A percentile compares a stretch with the other conserved stretches of the same genome.
These are phyloP conservation scores for Pomacea maculata DNA, from an alignment of 1,140 invertebrate genomes.

Conservation along the genomic window DNA sequence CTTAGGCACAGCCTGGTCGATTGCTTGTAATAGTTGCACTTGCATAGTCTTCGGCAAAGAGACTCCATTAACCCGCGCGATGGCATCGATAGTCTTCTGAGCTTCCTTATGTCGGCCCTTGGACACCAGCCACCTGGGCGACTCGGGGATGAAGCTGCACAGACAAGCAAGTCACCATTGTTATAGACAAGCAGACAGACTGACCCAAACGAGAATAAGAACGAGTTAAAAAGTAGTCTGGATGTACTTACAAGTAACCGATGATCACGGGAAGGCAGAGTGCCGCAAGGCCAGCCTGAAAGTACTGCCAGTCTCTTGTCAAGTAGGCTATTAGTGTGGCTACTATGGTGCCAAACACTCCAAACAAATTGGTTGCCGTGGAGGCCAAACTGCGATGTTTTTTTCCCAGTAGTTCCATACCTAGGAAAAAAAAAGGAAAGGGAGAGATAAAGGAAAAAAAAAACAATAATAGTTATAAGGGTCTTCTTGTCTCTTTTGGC, in stretches of 20 bases:
- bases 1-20: neutral
- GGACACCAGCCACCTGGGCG: conserved; percentile 50
- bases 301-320: neutral
- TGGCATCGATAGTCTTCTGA: conserved; percentile 30
- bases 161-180: too few species aligned
- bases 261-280: neutral
- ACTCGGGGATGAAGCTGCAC: conserved; percentile 50
- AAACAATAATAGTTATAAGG: too few species aligned
- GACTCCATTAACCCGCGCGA: conserved; percentile 40
- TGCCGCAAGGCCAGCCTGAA: neutral
- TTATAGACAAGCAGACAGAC: too few species aligned
- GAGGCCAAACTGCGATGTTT: neutral
- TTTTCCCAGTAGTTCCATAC: neutral
- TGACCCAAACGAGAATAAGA: too few species aligned
- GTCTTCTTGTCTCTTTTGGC: too few species aligned
- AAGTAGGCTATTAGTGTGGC: neutral
- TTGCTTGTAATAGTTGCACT: neutral
- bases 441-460: too few species aligned
- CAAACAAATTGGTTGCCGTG: neutral
- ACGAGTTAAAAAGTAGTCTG: too few species aligned
- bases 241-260: neutral
- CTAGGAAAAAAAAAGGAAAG: neutral
- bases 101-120: conserved; percentile 44
- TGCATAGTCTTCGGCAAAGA: neutral
- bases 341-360: neutral